Evolutionary conservation across 2,113 vertebrate genomes (phyloP).

Genomic region (Smithornis capensis): DNA sequence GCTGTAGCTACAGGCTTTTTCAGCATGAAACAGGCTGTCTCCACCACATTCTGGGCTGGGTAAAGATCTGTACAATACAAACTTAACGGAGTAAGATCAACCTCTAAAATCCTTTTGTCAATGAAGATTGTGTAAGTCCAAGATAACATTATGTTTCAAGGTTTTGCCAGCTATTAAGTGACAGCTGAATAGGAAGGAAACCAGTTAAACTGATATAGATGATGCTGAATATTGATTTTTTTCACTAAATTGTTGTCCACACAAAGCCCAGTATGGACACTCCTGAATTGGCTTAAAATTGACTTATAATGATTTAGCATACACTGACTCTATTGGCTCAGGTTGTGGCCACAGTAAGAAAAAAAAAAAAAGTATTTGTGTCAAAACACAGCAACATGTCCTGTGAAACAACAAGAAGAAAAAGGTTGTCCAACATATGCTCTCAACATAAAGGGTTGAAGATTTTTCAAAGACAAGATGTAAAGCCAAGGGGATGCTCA

Average conservation of each 20-base stretch:
- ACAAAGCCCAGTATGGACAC: conserved; percentile 11
- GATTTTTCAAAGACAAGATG: background rate
- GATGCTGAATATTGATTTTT: conserved; percentile 40
- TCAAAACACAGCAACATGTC: background rate
- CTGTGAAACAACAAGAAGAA: background rate
- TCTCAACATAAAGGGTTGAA: background rate
- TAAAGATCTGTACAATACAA: background rate
- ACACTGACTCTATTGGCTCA: background rate
- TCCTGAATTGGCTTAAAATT: conserved; percentile 21
- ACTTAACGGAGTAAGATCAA: background rate
- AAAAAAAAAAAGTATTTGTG: background rate
- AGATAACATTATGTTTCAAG: background rate
- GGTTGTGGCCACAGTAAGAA: background rate
- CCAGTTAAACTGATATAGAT: conserved; percentile 8
- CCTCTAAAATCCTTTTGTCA: background rate
- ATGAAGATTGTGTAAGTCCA: background rate
- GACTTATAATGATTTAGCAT: conserved; percentile 26
- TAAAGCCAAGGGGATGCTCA: background rate
- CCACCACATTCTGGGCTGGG: background rate
- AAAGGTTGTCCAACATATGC: rapidly evolving
- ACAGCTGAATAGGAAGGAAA: background rate
- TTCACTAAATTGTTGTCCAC: conserved; percentile 36
- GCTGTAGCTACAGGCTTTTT: background rate
- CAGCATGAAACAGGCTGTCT: background rate
- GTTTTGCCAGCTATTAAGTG: background rate